Base-by-base conservation (phyloP, 2,888 invertebrate genomes). In the Polyommatus icarus region DNA sequence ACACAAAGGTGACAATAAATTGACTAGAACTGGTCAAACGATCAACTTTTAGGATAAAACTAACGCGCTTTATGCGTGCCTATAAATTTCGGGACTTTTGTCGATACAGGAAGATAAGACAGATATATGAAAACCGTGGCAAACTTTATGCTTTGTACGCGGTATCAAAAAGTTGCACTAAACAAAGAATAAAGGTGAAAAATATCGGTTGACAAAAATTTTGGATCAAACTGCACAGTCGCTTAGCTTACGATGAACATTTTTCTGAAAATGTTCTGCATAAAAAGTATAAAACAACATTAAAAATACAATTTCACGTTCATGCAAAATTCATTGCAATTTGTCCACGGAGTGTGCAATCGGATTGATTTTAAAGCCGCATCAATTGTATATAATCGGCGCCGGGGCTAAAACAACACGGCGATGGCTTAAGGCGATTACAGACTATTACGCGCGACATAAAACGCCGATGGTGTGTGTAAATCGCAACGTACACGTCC, bases 401-500 rank as follows among this genome's bases (percentile, higher is more conserved):
- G 75, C 75, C 24, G 24, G 24, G 50, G 75, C 50, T 54, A 24
- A 29, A 15, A 54, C 46, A 54, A 54, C 29, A 46, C 40, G n/a
- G 24, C 77, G 78, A 80, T 78, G 78, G 78, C 79, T 80, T 79
- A 78, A 79, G 79, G 76, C 75, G 78, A 79, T 81, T 80, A 80
- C 78, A 77, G 29, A 76, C 54, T 59, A 78, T 78, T 76, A 78
- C 76, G 71, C 50, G 32, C 71, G 59, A 76, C 73, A 79, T 80
- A 79, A 76, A 79, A 73, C 40, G 59, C 71, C 78, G 77, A 80
- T 78, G 78, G 77, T 50, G 76, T 71, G 79, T 75, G 71, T 78
- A 72, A 29, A 77, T 57, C 61, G 57, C 20, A 71, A 77, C 76
- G 36, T 75, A 29, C 46, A 29, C 75, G 50, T 54, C 24, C 54